Base-by-base conservation (phyloP, 2,888 invertebrate species). In the Pterobdella sp. region DNA sequence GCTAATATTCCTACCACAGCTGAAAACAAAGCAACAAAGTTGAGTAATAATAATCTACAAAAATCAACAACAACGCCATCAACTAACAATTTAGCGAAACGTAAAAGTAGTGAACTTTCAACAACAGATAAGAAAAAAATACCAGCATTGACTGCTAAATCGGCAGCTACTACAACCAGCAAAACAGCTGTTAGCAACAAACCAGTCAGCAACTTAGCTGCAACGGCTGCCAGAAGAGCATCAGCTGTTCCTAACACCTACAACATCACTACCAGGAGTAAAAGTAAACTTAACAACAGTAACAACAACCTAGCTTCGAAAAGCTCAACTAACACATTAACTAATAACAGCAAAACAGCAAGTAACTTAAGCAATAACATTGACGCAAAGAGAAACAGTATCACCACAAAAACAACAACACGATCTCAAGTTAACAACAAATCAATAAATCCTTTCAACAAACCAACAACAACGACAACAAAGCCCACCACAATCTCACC, bases 31-130 rank as follows among this genome's bases (percentile, higher is more conserved):
- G n/a, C n/a, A n/a, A n/a, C n/a, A n/a, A n/a, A n/a, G n/a, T n/a
- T n/a, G n/a, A n/a, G n/a, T n/a, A n/a, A n/a, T n/a, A n/a, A n/a
- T n/a, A n/a, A n/a, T n/a, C n/a, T n/a, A n/a, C n/a, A n/a, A n/a
- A 56, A 7, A 18, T 56, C 60, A 56, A 56, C 60, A 56, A 56
- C 60, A 56, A 56, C 60, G 26, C 3, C 60, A 56, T 56, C n/a
- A 14, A 3, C 60, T 14, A 3, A n/a, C n/a, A 56, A n/a, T n/a
- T n/a, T n/a, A n/a, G n/a, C n/a, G n/a, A n/a, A 56, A 56, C 18
- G 60, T 26, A 56, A 26, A 56, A 26, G 60, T 56, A 56, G 60
- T 56, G 60, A 56, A 22, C n/a, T 26, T 14, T 42, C 42, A 42
- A 7, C 42, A 42, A 42, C 42, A 42, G 18, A 7, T 14, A 14